Evolutionary conservation across 2,888 invertebrate genomes (phyloP), one percentile per base, ranked within the genome.

Genomic region (Eupithecia inturbata): DNA sequence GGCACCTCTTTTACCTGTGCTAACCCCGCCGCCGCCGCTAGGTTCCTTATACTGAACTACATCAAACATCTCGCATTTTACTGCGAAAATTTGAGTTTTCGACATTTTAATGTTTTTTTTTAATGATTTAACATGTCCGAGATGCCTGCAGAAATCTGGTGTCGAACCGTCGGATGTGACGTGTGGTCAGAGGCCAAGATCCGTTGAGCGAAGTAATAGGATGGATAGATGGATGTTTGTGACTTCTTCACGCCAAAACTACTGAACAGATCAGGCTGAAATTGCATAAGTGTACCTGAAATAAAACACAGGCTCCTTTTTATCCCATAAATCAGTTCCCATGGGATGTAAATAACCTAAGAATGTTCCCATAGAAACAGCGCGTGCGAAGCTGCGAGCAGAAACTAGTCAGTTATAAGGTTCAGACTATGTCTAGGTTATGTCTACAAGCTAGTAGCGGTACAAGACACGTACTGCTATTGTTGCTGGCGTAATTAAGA

Each of bases 381-480:
- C 4, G 22, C 57, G 26, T 12, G 57, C 26, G 22, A 26, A 57
- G 3, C 22, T 3, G 26, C 14, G 57, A 1, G 26, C 5, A 12
- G 26, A 12, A 26, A 14, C 14, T 53, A 53, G 22, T 53, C 12
- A 22, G 57, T 57, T 14, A 57, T 26, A 26, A 12, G 26, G 39
- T 53, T 63, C 53, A 70, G 67, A 62, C 57, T 57, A 26, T 68
- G 71, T 75, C 75, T 72, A 73, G 68, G 70, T 68, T 31, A 68
- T 33, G 70, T 73, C 75, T 76, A 49, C 62, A 60, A 45, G 62
- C 14, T 49, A 68, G 49, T 68, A 76, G 68, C 73, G 75, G 75
- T 3, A 68, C 67, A 66, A 70, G 68, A 45, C 69, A 72, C 64
- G 66, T 66, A 16, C 31, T 22, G 62, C 57, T 64, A 70, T 70